Percentiles rank a stretch among this genome's conserved stretches.
Conservation (phyloP, 2,113 vertebrate species). For the Agelaius phoeniceus region DNA sequence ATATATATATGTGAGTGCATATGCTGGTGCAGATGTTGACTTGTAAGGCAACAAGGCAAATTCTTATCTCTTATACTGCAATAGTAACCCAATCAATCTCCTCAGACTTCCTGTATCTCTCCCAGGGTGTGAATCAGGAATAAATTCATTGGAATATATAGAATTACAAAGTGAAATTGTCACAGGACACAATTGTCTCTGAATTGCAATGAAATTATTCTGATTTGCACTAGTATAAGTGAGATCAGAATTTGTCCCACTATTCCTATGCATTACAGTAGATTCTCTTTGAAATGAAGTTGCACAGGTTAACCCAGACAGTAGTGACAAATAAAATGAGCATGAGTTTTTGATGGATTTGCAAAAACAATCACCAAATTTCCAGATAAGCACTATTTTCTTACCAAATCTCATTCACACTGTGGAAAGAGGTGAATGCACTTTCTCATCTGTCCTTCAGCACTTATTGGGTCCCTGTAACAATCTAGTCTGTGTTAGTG, state of each 20-base stretch:
- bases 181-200: not conserved
- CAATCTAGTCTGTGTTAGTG: not conserved
- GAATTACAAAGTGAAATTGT: not conserved
- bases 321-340: constrained; percentile 38
- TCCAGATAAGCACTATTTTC: not conserved
- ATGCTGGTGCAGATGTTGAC: not conserved
- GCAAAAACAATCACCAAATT: constrained; percentile 28
- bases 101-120: not conserved
- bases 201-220: constrained; percentile 41
- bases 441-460: constrained; percentile 16
- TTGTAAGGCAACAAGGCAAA: constrained; percentile 32
- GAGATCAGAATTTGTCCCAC: constrained; percentile 57
- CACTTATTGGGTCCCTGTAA: constrained; percentile 22
- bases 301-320: constrained; percentile 52
- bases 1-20: not conserved
- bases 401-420: constrained; percentile 5
- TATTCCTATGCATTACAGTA: constrained; percentile 24
- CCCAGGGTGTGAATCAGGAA: constrained; percentile 35
- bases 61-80: constrained; percentile 54
- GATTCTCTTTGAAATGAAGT: constrained; percentile 71
- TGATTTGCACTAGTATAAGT: constrained; percentile 39
- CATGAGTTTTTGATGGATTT: not conserved
- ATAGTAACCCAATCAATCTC: not conserved
- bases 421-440: constrained; percentile 59
- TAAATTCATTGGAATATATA: constrained; percentile 23